These are phyloP conservation scores for Babyrousa celebensis DNA, from an alignment of 2,797 vertebrate genomes.

Conservation along the genomic window DNA sequence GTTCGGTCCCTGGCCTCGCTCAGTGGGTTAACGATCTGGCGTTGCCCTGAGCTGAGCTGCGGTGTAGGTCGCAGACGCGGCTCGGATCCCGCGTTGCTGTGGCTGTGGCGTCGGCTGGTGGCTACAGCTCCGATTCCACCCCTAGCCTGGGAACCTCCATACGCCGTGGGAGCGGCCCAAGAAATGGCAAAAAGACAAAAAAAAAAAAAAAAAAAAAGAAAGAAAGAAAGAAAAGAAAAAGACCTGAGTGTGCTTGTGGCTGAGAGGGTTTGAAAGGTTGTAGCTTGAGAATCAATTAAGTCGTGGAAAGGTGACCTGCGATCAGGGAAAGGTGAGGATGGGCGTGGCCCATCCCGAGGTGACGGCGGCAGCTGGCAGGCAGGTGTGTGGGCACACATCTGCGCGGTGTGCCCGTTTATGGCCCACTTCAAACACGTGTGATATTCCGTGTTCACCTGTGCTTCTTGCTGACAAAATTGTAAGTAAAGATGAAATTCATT, in stretches of 20 bases:
- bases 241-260: neutral
- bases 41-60: no score
- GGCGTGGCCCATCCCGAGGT: neutral
- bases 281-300: neutral
- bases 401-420: neutral
- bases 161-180: no score
- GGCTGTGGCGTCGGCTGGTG: no score
- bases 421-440: neutral
- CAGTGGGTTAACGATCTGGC: no score
- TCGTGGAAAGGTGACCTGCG: neutral
- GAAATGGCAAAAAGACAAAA: no score
- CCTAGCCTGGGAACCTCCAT: no score
- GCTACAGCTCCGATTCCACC: no score
- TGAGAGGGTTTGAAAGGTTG: neutral
- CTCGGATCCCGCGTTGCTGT: no score
- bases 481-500: neutral
- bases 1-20: no score
- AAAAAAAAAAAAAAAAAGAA: no score
- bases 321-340: neutral
- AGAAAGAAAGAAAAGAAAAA: neutral
- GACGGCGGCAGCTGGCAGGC: neutral
- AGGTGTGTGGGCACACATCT: no score
- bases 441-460: neutral
- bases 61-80: no score
- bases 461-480: conserved; percentile 3